Evolutionary conservation across 1,140 invertebrate species (phyloP).

Genomic region (Holcopasites calliopsidis): DNA sequence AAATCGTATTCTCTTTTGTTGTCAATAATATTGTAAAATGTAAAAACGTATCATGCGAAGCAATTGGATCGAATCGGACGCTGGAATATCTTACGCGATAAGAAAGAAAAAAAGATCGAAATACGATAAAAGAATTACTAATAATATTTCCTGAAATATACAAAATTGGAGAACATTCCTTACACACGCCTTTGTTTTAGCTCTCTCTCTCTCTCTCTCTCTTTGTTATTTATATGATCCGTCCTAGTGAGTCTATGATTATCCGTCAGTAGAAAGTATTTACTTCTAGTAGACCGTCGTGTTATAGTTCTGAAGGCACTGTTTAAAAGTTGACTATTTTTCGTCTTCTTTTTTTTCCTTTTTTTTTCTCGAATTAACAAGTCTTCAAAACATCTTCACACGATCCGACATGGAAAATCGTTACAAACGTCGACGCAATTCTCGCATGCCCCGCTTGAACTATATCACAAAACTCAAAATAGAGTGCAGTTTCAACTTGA

Average conservation of each 20-base stretch:
- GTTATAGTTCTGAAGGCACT: conserved; percentile 78
- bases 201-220: too few species aligned
- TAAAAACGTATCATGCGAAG: conserved; percentile 50
- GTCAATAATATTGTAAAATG: conserved; percentile 45
- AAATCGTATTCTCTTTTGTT: conserved; percentile 38
- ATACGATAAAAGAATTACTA: conserved; percentile 16
- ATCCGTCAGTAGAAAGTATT: conserved; percentile 63
- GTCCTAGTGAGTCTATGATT: conserved; percentile 63
- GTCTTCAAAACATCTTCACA: conserved; percentile 56
- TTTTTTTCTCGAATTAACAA: conserved; percentile 55
- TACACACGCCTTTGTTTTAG: conserved; percentile 47
- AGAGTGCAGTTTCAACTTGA: conserved; percentile 70
- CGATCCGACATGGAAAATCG: conserved; percentile 63
- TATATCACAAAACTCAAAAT: conserved; percentile 74
- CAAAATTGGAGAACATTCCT: conserved; percentile 43
- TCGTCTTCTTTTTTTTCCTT: conserved; percentile 2
- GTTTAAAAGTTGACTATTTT: conserved; percentile 66
- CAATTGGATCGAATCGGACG: conserved; percentile 45
- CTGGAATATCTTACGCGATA: conserved; percentile 42
- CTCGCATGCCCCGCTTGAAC: conserved; percentile 67
- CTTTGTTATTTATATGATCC: conserved; percentile 57
- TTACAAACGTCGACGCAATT: conserved; percentile 67
- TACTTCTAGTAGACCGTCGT: conserved; percentile 72
- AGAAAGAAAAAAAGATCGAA: conserved; percentile 23
- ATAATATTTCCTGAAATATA: conserved; percentile 31